These are phyloP conservation scores for Oxytorus armatus DNA, from an alignment of 2,888 invertebrate genomes.

Conservation along the genomic window DNA sequence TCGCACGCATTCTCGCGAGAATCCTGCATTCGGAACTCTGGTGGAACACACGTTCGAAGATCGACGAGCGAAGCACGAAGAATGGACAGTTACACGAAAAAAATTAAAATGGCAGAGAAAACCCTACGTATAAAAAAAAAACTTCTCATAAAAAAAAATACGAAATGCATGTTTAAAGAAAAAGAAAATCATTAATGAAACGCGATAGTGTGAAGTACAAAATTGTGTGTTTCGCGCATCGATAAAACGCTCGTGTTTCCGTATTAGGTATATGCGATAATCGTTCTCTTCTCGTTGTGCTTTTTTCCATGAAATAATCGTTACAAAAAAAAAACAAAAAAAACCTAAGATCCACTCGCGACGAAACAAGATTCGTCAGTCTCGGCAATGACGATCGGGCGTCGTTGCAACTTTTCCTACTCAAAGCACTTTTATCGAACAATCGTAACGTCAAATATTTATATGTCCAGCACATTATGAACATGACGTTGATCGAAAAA, in stretches of 20 bases:
- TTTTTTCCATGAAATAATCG: constrained; percentile 40
- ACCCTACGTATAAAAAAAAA: constrained; percentile 17
- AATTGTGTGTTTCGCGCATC: constrained; percentile 36
- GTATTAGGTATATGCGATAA: constrained; percentile 34
- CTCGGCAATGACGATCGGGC: too few species aligned
- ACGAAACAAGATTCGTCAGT: constrained; percentile 10
- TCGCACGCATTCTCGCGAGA: neutral
- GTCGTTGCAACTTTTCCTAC: too few species aligned
- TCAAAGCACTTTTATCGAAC: constrained; percentile 31
- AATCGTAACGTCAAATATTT: constrained; percentile 24
- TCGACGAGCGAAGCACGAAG: constrained; percentile 31
- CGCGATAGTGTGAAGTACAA: neutral
- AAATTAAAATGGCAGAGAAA: constrained; percentile 31
- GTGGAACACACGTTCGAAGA: constrained; percentile 18
- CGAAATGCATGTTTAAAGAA: constrained; percentile 21
- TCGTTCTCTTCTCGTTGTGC: neutral
- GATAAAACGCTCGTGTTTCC: constrained; percentile 7
- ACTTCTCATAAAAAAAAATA: neutral
- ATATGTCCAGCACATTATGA: constrained; percentile 32
- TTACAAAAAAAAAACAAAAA: constrained; percentile 20
- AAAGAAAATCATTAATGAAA: constrained; percentile 21
- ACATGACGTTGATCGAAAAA: constrained; percentile 43
- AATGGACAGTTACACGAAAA: neutral
- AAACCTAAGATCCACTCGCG: constrained; percentile 43
- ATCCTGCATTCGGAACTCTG: constrained; percentile 17